These are phyloP conservation scores for Drosophila virilis DNA, from an alignment of 1,140 invertebrate genomes.

Conservation along the genomic window DNA sequence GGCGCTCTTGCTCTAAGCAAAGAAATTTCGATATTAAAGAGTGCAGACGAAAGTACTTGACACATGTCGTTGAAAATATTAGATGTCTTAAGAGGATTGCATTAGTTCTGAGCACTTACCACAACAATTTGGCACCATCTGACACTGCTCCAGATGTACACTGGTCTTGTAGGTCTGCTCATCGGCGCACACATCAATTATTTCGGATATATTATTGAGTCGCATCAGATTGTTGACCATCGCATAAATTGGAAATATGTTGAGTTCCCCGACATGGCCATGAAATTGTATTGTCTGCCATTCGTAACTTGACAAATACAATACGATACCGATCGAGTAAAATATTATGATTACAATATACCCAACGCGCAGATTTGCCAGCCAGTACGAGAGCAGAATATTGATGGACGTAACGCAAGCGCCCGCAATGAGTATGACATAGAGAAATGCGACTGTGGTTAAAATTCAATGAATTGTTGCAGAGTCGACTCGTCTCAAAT, in stretches of 20 bases:
- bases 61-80: background rate
- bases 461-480: background rate
- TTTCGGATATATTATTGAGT: background rate
- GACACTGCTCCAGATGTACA: constrained; percentile 45
- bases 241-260: constrained; percentile 38
- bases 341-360: constrained; percentile 33
- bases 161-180: constrained; percentile 46
- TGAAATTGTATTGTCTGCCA: background rate
- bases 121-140: constrained; percentile 46
- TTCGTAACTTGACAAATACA: constrained; percentile 1
- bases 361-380: background rate
- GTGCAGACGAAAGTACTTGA: too few relatives aligned
- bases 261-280: background rate
- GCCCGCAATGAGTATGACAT: constrained; percentile 19
- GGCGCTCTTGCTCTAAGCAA: background rate
- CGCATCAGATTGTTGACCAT: constrained; percentile 27
- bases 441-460: constrained; percentile 10
- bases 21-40: background rate
- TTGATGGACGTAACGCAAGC: constrained; percentile 42
- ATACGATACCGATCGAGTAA: constrained; percentile 34
- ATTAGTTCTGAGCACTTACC: constrained; percentile 23
- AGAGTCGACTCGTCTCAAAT: background rate
- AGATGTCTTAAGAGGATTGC: background rate
- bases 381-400: constrained; percentile 16
- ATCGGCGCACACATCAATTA: constrained; percentile 25